phyloP scores from a whole-genome alignment of 1,140 invertebrate genomes.

The Camponotus floridanus region DNA sequence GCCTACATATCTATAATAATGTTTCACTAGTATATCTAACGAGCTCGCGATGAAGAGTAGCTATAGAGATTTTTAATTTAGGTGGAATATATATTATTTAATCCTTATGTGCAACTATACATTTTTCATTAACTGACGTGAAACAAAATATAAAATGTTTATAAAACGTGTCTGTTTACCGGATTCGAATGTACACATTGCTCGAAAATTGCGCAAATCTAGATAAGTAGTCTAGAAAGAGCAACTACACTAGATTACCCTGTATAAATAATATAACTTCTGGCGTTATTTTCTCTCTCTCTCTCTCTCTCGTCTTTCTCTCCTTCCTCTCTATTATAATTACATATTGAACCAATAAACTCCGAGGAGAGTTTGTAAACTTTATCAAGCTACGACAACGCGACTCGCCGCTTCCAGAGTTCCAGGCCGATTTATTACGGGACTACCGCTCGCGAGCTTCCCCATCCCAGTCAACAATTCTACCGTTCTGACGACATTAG shows the following conservation, averaged over 20 bases:
- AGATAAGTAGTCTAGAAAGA: conserved; percentile 31
- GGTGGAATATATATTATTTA: not conserved
- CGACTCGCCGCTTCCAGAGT: conserved; percentile 34
- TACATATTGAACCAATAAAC: conserved; percentile 61
- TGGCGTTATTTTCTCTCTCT: not conserved
- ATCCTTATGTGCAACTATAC: not conserved
- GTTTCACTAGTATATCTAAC: conserved; percentile 46
- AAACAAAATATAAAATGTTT: not conserved
- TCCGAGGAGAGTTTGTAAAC: conserved; percentile 41
- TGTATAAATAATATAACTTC: conserved; percentile 54
- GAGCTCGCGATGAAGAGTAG: conserved; percentile 19
- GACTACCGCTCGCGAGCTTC: conserved; percentile 10
- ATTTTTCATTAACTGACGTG: not conserved
- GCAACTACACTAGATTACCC: conserved; percentile 34
- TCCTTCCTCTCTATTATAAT: conserved; percentile 36
- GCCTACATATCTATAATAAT: conserved; percentile 54
- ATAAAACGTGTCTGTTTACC: conserved; percentile 10
- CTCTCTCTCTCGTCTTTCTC: too few species aligned
- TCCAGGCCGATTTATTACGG: conserved; percentile 47
- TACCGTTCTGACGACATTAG: conserved; percentile 16
- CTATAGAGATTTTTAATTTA: conserved; percentile 7
- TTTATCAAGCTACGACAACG: conserved; percentile 53
- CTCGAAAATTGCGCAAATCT: conserved; percentile 55
- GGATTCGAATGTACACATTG: conserved; percentile 64
- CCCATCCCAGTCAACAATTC: conserved; percentile 6